These are phyloP conservation scores for Drosophila prostipennis DNA, from an alignment of 2,888 invertebrate species.

Conservation along the genomic window DNA sequence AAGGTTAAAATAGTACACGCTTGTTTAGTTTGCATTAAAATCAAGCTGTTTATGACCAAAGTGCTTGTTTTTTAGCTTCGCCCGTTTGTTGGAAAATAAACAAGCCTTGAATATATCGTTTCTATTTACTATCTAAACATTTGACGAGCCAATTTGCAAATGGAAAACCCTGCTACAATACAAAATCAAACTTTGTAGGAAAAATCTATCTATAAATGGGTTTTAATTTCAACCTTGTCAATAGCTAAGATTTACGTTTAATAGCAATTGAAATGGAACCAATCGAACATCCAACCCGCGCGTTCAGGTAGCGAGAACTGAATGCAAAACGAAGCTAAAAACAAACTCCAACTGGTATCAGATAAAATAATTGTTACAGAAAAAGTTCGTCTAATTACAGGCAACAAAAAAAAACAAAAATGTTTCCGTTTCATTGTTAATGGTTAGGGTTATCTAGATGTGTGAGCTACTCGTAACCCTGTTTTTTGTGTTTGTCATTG, in stretches of 20 bases:
- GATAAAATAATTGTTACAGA: constrained; percentile 27
- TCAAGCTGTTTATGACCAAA: constrained; percentile 7
- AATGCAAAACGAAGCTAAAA: constrained; percentile 7
- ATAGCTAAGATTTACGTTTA: not conserved
- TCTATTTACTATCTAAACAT: not conserved
- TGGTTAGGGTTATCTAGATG: constrained; percentile 21
- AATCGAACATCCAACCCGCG: not conserved
- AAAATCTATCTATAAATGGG: not conserved
- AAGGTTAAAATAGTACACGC: constrained; percentile 22
- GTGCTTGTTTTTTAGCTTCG: not conserved
- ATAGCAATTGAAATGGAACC: not conserved
- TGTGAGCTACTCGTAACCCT: constrained; percentile 18
- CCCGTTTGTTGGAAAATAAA: not conserved
- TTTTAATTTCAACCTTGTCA: not conserved
- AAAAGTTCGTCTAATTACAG: constrained; percentile 22
- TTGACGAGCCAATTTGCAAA: not conserved
- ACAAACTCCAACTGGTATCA: constrained; percentile 3
- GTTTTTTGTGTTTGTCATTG: constrained; percentile 19
- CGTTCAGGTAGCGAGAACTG: constrained; percentile 1
- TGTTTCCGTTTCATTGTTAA: constrained; percentile 34
- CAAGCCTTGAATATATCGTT: not conserved
- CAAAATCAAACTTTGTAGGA: not conserved
- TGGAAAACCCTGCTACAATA: not conserved
- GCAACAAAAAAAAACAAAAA: not conserved
- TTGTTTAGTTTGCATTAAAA: constrained; percentile 6